Evolutionary conservation across 2,797 vertebrate species (phyloP).

Genomic region (Acestrorhynchus altus): DNA sequence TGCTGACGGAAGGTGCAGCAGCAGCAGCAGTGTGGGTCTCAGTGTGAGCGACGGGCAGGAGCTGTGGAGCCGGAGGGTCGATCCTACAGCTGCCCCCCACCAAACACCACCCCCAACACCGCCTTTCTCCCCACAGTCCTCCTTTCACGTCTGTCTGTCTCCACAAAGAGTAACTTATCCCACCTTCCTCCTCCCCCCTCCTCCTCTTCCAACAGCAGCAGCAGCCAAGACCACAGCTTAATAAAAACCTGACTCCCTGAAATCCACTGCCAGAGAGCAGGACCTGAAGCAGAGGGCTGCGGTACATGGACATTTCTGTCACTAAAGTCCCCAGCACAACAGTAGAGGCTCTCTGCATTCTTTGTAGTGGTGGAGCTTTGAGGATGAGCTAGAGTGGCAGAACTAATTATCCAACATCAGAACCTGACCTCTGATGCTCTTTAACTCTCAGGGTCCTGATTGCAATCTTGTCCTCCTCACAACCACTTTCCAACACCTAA

Average conservation of each 20-base stretch:
- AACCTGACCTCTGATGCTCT: no score
- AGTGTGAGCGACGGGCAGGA: conserved; percentile 72
- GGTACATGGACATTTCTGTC: neutral
- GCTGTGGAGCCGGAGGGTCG: conserved; percentile 80
- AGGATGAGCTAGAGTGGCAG: no score
- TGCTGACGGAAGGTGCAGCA: conserved; percentile 73
- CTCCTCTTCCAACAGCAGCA: conserved; percentile 73
- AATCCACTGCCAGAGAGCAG: conserved; percentile 47
- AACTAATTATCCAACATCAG: no score
- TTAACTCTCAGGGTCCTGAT: no score
- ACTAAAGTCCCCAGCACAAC: no score
- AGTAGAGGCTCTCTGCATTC: no score
- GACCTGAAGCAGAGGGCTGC: neutral
- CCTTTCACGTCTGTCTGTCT: conserved; percentile 84
- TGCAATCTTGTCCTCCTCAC: no score
- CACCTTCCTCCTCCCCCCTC: conserved; percentile 64
- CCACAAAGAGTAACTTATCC: conserved; percentile 89
- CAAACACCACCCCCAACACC: neutral
- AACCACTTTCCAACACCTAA: no score
- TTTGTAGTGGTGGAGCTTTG: no score
- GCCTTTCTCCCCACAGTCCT: conserved; percentile 71
- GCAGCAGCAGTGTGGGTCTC: conserved; percentile 68
- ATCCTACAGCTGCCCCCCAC: conserved; percentile 67
- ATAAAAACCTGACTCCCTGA: conserved; percentile 72
- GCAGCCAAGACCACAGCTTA: conserved; percentile 69